Evolutionary conservation across 2,888 invertebrate genomes (phyloP).

Genomic region (Marronus borbonicus): DNA sequence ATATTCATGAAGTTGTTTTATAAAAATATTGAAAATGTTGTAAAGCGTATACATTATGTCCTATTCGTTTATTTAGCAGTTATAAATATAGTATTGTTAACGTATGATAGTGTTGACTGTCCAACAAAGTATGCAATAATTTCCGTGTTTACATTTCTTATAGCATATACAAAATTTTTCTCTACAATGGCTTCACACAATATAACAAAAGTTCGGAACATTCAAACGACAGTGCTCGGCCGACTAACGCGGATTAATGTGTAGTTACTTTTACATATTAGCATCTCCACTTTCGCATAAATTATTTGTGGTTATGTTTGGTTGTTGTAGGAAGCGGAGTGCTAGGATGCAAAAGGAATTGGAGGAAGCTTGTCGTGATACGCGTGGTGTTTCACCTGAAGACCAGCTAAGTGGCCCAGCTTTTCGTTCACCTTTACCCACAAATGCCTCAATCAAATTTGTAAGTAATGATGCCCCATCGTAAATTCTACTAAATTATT

Average conservation of each 20-base stretch:
- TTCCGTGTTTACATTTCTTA: conserved; percentile 1
- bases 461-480: conserved; percentile 73
- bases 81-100: neutral
- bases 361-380: conserved; percentile 91
- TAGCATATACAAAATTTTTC: neutral
- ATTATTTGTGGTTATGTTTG: conserved; percentile 39
- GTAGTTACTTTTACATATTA: conserved; percentile 8
- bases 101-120: neutral
- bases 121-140: neutral
- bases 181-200: neutral
- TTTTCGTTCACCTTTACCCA: conserved; percentile 74
- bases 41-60: too few relatives aligned
- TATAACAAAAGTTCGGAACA: conserved; percentile 12
- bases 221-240: conserved; percentile 9
- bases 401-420: conserved; percentile 69
- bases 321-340: conserved; percentile 84
- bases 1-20: too few relatives aligned
- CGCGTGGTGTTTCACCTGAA: conserved; percentile 72
- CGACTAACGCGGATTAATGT: conserved; percentile 17
- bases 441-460: conserved; percentile 81
- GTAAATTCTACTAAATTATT: conserved; percentile 5
- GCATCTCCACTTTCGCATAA: conserved; percentile 13
- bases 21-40: too few relatives aligned
- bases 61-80: neutral
- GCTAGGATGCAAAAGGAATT: conserved; percentile 91